Conservation (phyloP, 2,888 invertebrate genomes). For the Esperia sulphurella region DNA sequence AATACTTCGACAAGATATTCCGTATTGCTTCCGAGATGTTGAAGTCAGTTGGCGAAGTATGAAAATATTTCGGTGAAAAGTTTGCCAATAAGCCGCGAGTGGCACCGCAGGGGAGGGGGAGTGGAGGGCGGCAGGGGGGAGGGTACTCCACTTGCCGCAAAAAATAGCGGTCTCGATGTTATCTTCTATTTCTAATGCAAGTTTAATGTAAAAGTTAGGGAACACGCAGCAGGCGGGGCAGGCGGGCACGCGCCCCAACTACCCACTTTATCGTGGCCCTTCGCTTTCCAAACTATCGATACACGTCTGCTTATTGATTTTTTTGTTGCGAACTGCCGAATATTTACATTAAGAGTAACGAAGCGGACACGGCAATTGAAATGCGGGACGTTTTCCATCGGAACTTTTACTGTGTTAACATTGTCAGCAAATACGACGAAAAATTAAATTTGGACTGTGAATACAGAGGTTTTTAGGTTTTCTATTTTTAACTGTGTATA, state of each 20-base stretch:
- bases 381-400: neutral
- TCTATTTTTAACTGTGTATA: no score
- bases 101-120: neutral
- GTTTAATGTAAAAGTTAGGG: conserved; percentile 9
- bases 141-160: neutral
- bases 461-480: no score
- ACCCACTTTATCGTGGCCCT: neutral
- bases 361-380: neutral
- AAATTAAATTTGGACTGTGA: no score
- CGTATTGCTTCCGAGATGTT: neutral
- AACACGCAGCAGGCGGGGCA: neutral
- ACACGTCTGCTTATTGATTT: neutral
- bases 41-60: conserved; percentile 21
- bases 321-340: neutral
- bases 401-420: no score
- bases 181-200: conserved; percentile 3
- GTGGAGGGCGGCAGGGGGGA: neutral
- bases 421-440: no score
- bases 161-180: neutral
- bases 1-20: neutral
- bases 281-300: neutral
- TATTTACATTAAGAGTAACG: neutral
- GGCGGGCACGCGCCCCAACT: no score
- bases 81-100: conserved; percentile 38
- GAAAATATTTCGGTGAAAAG: conserved; percentile 38